Evolutionary conservation across 2,888 invertebrate genomes (phyloP), one percentile per base, ranked within the genome.

Genomic region (Oxytorus armatus): DNA sequence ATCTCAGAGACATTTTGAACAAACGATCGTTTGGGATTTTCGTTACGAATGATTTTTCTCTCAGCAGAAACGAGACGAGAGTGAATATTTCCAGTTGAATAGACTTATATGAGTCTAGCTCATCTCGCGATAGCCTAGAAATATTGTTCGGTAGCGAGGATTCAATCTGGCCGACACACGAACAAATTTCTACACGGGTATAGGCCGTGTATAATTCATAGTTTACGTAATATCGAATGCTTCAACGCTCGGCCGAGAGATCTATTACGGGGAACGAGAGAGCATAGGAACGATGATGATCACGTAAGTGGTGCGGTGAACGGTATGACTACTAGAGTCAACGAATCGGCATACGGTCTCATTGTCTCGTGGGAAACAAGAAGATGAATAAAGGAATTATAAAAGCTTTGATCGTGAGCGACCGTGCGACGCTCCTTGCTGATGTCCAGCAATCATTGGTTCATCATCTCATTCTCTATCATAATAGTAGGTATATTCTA

Each of bases 161-260:
- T n/a, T n/a, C n/a, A n/a, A n/a, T n/a, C n/a, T n/a, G n/a, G n/a
- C n/a, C n/a, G n/a, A n/a, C n/a, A n/a, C n/a, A n/a, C n/a, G n/a
- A n/a, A n/a, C n/a, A n/a, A n/a, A n/a, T n/a, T n/a, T n/a, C n/a
- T n/a, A n/a, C n/a, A n/a, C n/a, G n/a, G n/a, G n/a, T n/a, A n/a
- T n/a, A n/a, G n/a, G n/a, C n/a, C n/a, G 23, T 42, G 23, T 57
- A 70, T 70, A 47, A 77, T 70, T 77, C 25, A 44, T 63, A 55
- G 47, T 25, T 77, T 70, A 77, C 63, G 77, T 63, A 63, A 70
- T 47, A 47, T 65, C 63, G 77, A 77, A 77, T 70, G 77, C 53
- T 70, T 57, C 23, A 61, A 36, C 36, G 47, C 55, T 70, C 36
- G 55, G 63, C 55, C 55, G 70, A 77, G 55, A 21, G n/a, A 10